Evolutionary conservation across 2,797 vertebrate species (phyloP).

Genomic region (Rhinichthys osculus): DNA sequence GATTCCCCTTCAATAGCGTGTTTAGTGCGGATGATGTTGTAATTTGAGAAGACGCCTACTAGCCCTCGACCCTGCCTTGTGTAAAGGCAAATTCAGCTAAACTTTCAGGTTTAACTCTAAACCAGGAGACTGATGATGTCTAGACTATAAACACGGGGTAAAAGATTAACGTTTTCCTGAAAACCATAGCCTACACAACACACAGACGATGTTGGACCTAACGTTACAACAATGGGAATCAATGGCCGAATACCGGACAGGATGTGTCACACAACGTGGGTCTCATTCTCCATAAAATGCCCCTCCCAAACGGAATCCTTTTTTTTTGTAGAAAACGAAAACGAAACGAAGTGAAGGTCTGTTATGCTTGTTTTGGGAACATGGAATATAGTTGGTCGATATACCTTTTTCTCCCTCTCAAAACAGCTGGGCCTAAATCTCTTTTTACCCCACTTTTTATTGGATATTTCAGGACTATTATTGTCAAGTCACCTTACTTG

Average conservation of each 20-base stretch:
- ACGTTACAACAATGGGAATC: background rate
- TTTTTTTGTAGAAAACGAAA: background rate
- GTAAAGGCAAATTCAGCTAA: rapidly evolving
- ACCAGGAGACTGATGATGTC: background rate
- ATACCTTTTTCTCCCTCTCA: too few relatives aligned
- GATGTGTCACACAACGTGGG: background rate
- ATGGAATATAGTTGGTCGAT: too few relatives aligned
- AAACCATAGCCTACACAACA: background rate
- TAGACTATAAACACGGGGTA: too few relatives aligned
- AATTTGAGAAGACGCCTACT: slow-evolving; percentile 19
- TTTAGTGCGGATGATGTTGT: background rate
- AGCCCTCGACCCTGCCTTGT: background rate
- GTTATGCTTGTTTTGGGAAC: background rate
- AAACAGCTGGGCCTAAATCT: background rate
- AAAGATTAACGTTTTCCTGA: background rate
- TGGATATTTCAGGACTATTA: background rate
- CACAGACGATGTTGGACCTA: too few relatives aligned
- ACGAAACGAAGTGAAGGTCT: background rate
- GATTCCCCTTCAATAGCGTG: background rate
- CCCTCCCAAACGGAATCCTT: background rate
- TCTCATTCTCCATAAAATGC: background rate
- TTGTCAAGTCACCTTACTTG: too few relatives aligned
- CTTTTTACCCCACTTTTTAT: background rate
- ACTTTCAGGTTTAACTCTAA: background rate
- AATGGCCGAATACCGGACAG: background rate